Evolutionary conservation across 2,797 vertebrate species (phyloP), one percentile per base, ranked within the genome.

Genomic region (Acipenser ruthenus): DNA sequence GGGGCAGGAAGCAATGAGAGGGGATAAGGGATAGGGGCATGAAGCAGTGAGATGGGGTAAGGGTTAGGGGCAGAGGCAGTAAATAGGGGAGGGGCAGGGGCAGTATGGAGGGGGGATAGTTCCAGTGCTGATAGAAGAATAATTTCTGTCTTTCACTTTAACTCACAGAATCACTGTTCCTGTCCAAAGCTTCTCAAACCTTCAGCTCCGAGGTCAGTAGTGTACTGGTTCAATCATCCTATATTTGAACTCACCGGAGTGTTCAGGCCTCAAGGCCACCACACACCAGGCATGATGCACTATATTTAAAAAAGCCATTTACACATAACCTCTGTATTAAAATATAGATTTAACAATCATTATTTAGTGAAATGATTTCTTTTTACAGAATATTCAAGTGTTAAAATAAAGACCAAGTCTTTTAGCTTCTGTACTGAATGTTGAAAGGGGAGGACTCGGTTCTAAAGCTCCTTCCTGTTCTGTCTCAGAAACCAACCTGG

Each of bases 191-290:
- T 95, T 95, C 79, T 85, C 93, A 78, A 94, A 84, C 72, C 81
- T 93, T 77, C 94, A 95, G 75, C 91, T 95, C 75, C 89, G 86
- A 93, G 94, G 95, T 95, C 76, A 88, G 84, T 74, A 50, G 37
- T 37, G 37, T 18, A 18, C 18, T 18, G 18, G 18, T 18, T 18
- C 18, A 18, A 18, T 18, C 1, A 5, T 37, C 37, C 37, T 37
- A 37, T 37, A 37, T 37, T 37, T 37, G 37, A 37, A 37, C 37
- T 37, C 37, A 37, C 37, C 1, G 37, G 37, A 37, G 5, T 37
- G 37, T 37, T 37, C 5, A 37, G 5, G 37, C 37, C 37, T 37
- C 37, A 37, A 37, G 37, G 37, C 37, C 3, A 5, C 37, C 37
- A 37, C 37, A 37, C 37, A 37, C 37, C 37, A 37, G 37, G 37